These are phyloP conservation scores for Oenanthe oenanthe DNA, from an alignment of 2,113 vertebrate genomes.

Conservation along the genomic window DNA sequence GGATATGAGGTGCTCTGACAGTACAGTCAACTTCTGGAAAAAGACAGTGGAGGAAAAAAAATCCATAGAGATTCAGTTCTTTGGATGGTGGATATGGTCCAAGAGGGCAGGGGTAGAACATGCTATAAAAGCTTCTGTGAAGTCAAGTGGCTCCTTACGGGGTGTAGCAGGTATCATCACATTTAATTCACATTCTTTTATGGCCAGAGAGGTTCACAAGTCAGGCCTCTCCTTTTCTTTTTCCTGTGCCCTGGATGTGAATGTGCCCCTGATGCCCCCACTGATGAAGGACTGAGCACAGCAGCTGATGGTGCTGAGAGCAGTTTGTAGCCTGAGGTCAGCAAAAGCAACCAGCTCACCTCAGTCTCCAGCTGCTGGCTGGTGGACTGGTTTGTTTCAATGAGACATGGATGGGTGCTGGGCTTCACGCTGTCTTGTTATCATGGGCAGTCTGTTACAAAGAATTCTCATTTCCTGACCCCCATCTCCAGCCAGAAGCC, in stretches of 20 bases:
- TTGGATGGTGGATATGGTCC: not conserved
- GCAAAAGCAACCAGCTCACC: not conserved
- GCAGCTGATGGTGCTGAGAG: not conserved
- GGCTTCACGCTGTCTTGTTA: not conserved
- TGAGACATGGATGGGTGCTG: not conserved
- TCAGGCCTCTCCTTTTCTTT: not conserved
- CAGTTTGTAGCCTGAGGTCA: not conserved
- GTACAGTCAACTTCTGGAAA: not conserved
- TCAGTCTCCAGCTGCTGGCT: not conserved
- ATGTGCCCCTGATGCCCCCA: not conserved
- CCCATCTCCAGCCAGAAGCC: not conserved
- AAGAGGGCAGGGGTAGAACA: not conserved
- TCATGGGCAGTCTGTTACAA: not conserved
- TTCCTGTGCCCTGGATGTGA: not conserved
- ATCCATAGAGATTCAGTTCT: not conserved
- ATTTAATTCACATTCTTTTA: not conserved
- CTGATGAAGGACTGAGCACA: not conserved
- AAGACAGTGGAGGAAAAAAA: not conserved
- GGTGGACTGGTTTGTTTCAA: not conserved
- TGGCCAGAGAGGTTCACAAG: not conserved
- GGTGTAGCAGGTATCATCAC: not conserved
- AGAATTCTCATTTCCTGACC: not conserved
- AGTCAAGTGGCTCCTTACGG: not conserved
- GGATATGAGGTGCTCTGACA: not conserved
- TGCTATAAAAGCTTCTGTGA: not conserved